Evolutionary conservation across 2,113 vertebrate species (phyloP).

Genomic region (Pteropus alecto): DNA sequence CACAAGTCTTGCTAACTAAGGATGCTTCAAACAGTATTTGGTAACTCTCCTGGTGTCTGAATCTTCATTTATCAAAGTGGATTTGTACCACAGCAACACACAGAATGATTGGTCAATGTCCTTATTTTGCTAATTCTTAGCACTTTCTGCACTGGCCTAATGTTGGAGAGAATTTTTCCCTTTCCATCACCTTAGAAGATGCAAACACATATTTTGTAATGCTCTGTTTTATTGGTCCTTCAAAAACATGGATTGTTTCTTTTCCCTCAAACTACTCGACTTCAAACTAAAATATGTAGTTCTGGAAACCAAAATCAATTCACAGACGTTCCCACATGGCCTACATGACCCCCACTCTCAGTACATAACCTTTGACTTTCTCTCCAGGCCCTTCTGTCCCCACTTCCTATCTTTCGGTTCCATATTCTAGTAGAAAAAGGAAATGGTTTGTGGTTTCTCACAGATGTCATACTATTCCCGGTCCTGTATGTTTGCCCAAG

Average conservation of each 20-base stretch:
- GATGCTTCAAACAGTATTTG: slow-evolving; percentile 67
- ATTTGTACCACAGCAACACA: slow-evolving; percentile 67
- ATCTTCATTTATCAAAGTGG: slow-evolving; percentile 73
- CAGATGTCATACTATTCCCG: neutral
- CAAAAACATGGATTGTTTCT: neutral
- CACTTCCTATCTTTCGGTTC: neutral
- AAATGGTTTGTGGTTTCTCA: neutral
- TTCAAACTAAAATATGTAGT: neutral
- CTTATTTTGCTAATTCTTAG: slow-evolving; percentile 58
- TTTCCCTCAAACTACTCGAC: neutral
- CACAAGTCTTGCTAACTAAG: slow-evolving; percentile 69
- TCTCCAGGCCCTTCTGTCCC: neutral
- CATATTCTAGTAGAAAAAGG: neutral
- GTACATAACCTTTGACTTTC: neutral
- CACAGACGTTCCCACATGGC: neutral
- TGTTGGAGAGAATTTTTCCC: neutral
- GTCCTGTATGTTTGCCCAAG: neutral
- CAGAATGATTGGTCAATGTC: slow-evolving; percentile 76
- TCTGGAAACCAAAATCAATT: neutral
- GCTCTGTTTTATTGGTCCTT: neutral
- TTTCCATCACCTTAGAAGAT: slow-evolving; percentile 1
- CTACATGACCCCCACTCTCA: rapidly evolving
- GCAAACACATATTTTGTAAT: neutral
- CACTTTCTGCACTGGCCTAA: slow-evolving; percentile 7
- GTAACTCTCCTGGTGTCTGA: slow-evolving; percentile 69